Percentiles rank a stretch among this genome's conserved stretches.
phyloP scores from a whole-genome alignment of 2,113 vertebrate species.

The Bubo bubo region DNA sequence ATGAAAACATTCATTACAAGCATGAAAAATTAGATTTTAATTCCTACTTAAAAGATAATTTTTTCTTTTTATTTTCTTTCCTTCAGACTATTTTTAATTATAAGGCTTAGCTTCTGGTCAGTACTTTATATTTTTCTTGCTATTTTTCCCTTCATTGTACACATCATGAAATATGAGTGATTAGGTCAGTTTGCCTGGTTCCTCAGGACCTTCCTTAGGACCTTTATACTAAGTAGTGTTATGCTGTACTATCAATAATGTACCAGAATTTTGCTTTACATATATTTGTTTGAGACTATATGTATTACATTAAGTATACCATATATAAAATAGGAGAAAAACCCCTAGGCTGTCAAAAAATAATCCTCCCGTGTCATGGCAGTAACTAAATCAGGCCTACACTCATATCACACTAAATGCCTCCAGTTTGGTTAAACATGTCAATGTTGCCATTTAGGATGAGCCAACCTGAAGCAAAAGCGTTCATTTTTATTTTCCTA shows the following conservation, averaged over 20 bases:
- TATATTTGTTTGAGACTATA: not conserved
- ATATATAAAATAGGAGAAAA: not conserved
- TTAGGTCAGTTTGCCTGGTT: not conserved
- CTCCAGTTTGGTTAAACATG: not conserved
- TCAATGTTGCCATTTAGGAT: not conserved
- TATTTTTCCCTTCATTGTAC: not conserved
- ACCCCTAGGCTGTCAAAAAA: not conserved
- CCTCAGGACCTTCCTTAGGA: not conserved
- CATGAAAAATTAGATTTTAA: constrained; percentile 62
- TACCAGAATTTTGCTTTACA: not conserved
- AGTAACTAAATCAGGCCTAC: not conserved
- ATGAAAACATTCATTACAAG: constrained; percentile 47
- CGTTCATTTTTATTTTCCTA: not conserved
- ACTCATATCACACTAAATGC: not conserved
- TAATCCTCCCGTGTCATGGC: not conserved
- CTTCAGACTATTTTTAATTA: not conserved
- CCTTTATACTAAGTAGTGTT: not conserved
- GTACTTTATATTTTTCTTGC: not conserved
- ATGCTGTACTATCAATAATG: accelerated
- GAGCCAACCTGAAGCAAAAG: not conserved
- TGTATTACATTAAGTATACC: not conserved
- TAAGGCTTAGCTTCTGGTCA: not conserved
- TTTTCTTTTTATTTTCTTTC: constrained; percentile 21
- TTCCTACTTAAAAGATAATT: constrained; percentile 30
- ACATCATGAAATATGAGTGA: accelerated